Evolutionary conservation across 2,113 vertebrate species (phyloP), one percentile per base, ranked within the genome.

Genomic region (Eulemur macaco): DNA sequence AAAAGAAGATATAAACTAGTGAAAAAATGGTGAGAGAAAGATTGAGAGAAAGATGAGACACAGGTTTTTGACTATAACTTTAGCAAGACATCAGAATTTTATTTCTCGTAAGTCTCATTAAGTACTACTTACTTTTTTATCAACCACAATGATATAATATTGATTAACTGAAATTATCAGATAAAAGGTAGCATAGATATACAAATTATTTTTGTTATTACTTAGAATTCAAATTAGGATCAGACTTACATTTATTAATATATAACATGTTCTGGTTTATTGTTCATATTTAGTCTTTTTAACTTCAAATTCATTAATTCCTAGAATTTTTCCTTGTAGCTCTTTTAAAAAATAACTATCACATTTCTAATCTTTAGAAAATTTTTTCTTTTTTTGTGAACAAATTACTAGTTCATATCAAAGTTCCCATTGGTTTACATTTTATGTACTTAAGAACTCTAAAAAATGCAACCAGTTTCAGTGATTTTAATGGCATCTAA

Each of bases 341-440:
- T 58, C 29, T 81, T 78, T 82, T 63, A n/a, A 42, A 84, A 78
- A 52, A 91, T 83, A 29, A 20, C 47, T 91, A 7, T 92, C 18
- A 39, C 42, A 78, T 71, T 76, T 77, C 77, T 93, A 58, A 87
- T 83, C 31, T 90, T 95, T 47, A 96, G 63, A 80, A 84, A 93
- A 37, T 56, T 69, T 66, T 71, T 66, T 7, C 20, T 56, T 21
- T 71, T 4, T 84, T 89, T 56, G 10, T 81, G 23, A 93, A 25
- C 8, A 96, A n/a, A 52, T 89, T 78, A 73, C 64, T 81, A 73
- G 18, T 68, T 20, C 94, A 4, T 20, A 56, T 92, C 34, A 92
- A 18, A 18, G 12, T 63, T 88, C 4, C 6, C n/a, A 23, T 25
- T 83, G 6, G 27, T 78, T 92, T 84, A 37, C 15, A 37, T 58